Evolutionary conservation across 2,888 invertebrate genomes (phyloP), one percentile per base, ranked within the genome.

Genomic region (Mantis religiosa): DNA sequence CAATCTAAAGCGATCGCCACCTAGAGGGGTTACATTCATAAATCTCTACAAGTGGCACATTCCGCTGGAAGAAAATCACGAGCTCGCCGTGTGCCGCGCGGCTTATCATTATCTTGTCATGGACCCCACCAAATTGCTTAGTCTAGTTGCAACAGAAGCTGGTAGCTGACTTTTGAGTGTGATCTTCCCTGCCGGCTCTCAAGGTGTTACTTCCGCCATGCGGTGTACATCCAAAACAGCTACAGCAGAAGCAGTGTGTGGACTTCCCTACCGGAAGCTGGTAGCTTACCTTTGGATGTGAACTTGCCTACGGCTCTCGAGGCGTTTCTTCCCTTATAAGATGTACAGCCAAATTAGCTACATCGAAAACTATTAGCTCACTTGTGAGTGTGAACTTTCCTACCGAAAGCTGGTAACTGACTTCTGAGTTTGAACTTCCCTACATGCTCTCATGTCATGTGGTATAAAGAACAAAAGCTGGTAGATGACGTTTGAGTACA

Each of bases 91-190:
- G n/a, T 30, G n/a, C 28, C 28, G 84, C 41, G 84, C 84, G 84
- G 27, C 85, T 54, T 85, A 85, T 85, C 85, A 85, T 85, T 85
- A 41, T 41, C 54, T 85, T 85, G 85, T 85, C 85, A 85, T 28
- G 54, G 54, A 54, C 28, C 54, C 85, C 47, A 54, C 54, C 47
- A 85, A 85, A 54, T 85, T 85, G 54, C 54, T 41, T 28, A 27
- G 28, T 47, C 54, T 71, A 20, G 54, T 71, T 71, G 54, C 54
- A 71, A 71, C 54, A 71, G 54, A 71, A 71, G 54, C 54, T 71
- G 20, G 20, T 71, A 20, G 54, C 20, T 25, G 54, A 71, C 54
- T 71, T 20, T 3, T 20, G 54, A 20, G 54, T 20, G 25, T 25
- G 20, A 15, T 20, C 54, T 71, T n/a, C n/a, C 34, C 14, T 41